Percentiles rank a stretch among this genome's conserved stretches.
phyloP scores from a whole-genome alignment of 2,888 invertebrate species.

The Drosophila anomalata region DNA sequence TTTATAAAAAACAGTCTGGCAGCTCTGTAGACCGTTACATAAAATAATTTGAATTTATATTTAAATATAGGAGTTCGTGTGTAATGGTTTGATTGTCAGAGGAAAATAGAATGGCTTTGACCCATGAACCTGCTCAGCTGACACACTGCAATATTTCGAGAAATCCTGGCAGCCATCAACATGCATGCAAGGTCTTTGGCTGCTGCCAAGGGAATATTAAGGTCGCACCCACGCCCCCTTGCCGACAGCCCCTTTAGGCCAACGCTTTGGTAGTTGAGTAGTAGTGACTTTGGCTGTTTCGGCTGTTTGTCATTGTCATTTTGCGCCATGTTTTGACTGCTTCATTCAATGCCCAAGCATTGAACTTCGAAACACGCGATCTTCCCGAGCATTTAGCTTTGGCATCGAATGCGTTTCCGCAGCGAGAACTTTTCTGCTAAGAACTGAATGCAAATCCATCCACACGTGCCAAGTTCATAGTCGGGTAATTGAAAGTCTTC shows the following conservation, averaged over 20 bases:
- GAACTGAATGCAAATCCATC: slow-evolving; percentile 61
- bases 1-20: neutral
- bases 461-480: slow-evolving; percentile 54
- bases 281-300: slow-evolving; percentile 14
- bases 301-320: slow-evolving; percentile 63
- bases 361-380: slow-evolving; percentile 62
- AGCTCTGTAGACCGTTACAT: neutral
- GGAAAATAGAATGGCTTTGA: slow-evolving; percentile 29
- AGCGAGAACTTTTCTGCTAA: slow-evolving; percentile 15
- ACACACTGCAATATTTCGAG: slow-evolving; percentile 40
- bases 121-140: slow-evolving; percentile 62
- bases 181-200: slow-evolving; percentile 63
- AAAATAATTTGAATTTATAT: neutral
- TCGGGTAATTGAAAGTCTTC: slow-evolving; percentile 63
- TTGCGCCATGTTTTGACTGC: slow-evolving; percentile 65
- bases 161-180: slow-evolving; percentile 56
- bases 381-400: slow-evolving; percentile 1
- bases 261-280: slow-evolving; percentile 1
- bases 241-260: neutral
- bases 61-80: neutral
- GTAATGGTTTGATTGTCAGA: neutral
- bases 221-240: slow-evolving; percentile 48
- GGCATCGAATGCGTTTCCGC: slow-evolving; percentile 28
- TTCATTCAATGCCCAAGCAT: slow-evolving; percentile 69
- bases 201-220: slow-evolving; percentile 70